Conservation (phyloP, 2,113 vertebrate species). For the Dasypus novemcinctus region DNA sequence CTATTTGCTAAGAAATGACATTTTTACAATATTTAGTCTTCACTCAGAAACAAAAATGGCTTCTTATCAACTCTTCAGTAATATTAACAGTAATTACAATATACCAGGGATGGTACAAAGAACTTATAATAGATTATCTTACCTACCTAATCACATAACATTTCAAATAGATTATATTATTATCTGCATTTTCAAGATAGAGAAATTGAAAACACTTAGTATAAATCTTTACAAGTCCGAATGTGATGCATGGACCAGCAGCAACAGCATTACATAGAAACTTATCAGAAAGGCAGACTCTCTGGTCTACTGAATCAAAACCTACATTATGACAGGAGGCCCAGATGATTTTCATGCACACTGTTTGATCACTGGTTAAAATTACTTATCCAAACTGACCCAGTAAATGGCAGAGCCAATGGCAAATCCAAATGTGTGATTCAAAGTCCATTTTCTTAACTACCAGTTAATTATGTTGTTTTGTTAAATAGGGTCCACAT, state of each 20-base stretch:
- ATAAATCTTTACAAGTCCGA: background rate
- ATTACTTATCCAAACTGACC: background rate
- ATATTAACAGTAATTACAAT: background rate
- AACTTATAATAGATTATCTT: background rate
- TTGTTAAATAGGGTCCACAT: background rate
- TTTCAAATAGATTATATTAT: background rate
- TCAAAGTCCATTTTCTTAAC: background rate
- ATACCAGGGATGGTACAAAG: background rate
- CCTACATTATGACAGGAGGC: background rate
- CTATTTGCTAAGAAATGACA: background rate
- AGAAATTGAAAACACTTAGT: background rate
- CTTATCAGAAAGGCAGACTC: too few relatives aligned
- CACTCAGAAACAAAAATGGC: slow-evolving; percentile 1
- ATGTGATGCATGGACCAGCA: background rate
- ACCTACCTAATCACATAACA: background rate
- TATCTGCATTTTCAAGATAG: background rate
- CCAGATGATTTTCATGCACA: background rate
- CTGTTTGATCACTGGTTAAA: background rate
- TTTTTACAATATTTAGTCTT: slow-evolving; percentile 2
- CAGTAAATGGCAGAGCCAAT: background rate
- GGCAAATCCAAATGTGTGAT: background rate
- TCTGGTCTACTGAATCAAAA: background rate
- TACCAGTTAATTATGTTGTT: background rate
- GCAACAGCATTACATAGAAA: too few relatives aligned
- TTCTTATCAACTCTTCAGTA: background rate